Conservation (phyloP, 2,888 invertebrate species). For the Podabrus alpinus region DNA sequence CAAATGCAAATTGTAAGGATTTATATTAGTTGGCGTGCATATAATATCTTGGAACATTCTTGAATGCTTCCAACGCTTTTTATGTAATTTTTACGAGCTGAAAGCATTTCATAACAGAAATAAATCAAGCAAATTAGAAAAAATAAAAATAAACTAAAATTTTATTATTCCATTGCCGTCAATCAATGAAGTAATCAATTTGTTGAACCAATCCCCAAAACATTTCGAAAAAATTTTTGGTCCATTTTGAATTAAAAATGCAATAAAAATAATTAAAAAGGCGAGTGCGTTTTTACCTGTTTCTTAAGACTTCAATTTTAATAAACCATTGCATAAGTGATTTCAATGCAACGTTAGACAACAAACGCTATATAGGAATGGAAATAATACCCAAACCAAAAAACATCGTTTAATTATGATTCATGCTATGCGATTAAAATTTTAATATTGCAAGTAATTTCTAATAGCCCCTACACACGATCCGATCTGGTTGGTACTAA, state of each 20-base stretch:
- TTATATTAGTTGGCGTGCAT: neutral
- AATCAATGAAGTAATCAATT: neutral
- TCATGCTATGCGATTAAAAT: conserved; percentile 6
- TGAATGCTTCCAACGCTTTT: neutral
- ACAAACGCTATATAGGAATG: conserved; percentile 1
- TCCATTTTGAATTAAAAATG: neutral
- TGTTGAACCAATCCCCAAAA: too few relatives aligned
- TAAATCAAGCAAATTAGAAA: neutral
- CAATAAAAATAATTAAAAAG: neutral
- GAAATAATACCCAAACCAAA: neutral
- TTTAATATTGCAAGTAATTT: neutral
- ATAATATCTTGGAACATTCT: neutral
- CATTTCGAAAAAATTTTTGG: too few relatives aligned
- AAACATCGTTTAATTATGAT: neutral
- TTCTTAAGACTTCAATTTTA: neutral
- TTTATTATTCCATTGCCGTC: neutral
- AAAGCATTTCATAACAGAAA: neutral
- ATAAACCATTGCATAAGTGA: neutral
- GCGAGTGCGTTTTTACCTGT: neutral
- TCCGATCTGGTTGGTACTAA: too few relatives aligned
- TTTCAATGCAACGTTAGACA: conserved; percentile 9
- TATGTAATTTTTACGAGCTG: neutral
- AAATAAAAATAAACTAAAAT: neutral
- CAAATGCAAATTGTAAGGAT: conserved; percentile 18
- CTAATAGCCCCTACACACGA: too few relatives aligned